Evolutionary conservation across 2,888 invertebrate species (phyloP).

Genomic region (Trypoxylon attenuatum): DNA sequence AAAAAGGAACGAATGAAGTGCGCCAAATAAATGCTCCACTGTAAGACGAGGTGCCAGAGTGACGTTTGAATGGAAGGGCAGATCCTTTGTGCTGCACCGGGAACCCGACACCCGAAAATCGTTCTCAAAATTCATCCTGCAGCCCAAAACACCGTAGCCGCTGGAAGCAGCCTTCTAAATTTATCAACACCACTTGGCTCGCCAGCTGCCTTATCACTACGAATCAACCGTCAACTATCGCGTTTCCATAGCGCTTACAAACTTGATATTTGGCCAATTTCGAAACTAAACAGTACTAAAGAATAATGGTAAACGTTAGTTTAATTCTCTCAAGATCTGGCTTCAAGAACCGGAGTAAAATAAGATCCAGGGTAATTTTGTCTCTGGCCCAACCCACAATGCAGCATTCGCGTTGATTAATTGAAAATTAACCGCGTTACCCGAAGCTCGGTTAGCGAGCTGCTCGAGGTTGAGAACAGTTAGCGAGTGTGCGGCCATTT

Average conservation of each 20-base stretch:
- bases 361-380: too few species aligned
- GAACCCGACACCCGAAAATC: constrained; percentile 73
- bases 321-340: too few species aligned
- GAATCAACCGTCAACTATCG: too few species aligned
- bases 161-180: too few species aligned
- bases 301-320: too few species aligned
- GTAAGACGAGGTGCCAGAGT: constrained; percentile 73
- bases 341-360: too few species aligned
- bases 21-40: constrained; percentile 60
- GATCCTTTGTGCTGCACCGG: constrained; percentile 62
- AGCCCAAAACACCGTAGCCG: background rate
- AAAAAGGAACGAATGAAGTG: constrained; percentile 60
- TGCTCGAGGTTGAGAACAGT: constrained; percentile 67
- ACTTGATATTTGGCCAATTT: too few species aligned
- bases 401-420: too few species aligned
- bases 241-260: too few species aligned
- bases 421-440: too few species aligned
- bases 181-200: constrained; percentile 12
- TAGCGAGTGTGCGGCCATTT: constrained; percentile 64
- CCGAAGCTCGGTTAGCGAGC: background rate
- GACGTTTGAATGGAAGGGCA: constrained; percentile 73
- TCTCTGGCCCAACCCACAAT: too few species aligned
- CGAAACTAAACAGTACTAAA: too few species aligned
- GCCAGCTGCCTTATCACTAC: background rate
- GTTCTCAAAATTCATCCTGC: constrained; percentile 70